Evolutionary conservation across 1,140 invertebrate genomes (phyloP).

Genomic region (Drosophila tropicalis): DNA sequence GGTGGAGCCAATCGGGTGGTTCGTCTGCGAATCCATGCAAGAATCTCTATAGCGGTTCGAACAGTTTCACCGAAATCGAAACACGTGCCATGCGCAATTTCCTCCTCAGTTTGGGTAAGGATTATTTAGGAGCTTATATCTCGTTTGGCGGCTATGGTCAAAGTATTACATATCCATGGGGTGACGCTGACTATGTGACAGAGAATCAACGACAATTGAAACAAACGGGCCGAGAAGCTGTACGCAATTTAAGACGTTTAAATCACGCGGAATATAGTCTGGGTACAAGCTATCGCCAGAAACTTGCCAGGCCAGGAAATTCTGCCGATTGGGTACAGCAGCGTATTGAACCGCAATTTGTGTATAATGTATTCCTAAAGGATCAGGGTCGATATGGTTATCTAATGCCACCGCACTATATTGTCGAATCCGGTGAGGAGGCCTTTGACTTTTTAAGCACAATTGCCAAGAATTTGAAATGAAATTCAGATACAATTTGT

Average conservation of each 20-base stretch:
- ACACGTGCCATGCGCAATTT: conserved; percentile 88
- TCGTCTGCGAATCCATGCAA: conserved; percentile 91
- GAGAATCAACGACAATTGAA: conserved; percentile 62
- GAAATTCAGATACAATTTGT: too few species aligned
- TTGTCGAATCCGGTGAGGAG: conserved; percentile 90
- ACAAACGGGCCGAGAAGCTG: conserved; percentile 54
- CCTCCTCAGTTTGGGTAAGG: conserved; percentile 82
- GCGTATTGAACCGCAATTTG: conserved; percentile 87
- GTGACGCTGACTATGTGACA: conserved; percentile 73
- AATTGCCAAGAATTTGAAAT: conserved; percentile 84
- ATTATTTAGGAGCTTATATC: conserved; percentile 85
- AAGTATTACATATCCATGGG: conserved; percentile 84
- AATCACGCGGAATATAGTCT: conserved; percentile 76
- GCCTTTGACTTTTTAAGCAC: conserved; percentile 90
- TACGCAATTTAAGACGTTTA: conserved; percentile 65
- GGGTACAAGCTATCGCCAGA: conserved; percentile 73
- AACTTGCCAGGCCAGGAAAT: conserved; percentile 83
- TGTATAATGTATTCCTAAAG: conserved; percentile 92
- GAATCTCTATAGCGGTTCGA: conserved; percentile 90
- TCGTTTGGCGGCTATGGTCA: conserved; percentile 92
- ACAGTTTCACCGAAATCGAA: conserved; percentile 93
- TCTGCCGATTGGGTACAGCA: conserved; percentile 90
- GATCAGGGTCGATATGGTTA: conserved; percentile 91
- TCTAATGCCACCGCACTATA: conserved; percentile 89
- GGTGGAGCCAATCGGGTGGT: conserved; percentile 89